A percentile compares a stretch with the other conserved stretches of the same genome.
Conservation (phyloP, 2,113 vertebrate genomes). For the Camelus dromedarius region DNA sequence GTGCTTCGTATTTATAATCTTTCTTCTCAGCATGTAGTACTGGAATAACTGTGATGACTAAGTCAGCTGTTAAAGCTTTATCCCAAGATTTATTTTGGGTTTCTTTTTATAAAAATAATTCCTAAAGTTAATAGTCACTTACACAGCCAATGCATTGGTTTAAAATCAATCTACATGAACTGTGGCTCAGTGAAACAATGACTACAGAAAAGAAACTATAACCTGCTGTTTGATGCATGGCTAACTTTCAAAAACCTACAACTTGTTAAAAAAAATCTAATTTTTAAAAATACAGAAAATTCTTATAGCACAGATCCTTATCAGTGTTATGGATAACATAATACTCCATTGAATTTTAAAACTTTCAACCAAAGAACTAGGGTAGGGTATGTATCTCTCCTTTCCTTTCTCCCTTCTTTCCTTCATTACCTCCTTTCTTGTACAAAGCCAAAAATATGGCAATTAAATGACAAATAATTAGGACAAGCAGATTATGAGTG, state of each 20-base stretch:
- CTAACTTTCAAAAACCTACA: conserved; percentile 40
- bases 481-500: conserved; percentile 43
- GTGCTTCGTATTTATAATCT: conserved; percentile 82
- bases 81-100: conserved; percentile 72
- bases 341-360: background rate
- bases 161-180: conserved; percentile 48
- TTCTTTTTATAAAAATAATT: conserved; percentile 69
- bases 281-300: conserved; percentile 50
- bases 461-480: conserved; percentile 56
- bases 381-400: background rate
- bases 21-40: conserved; percentile 78
- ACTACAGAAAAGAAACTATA: background rate
- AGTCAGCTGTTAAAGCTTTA: conserved; percentile 76
- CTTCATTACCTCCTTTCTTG: background rate
- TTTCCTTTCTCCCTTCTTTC: background rate
- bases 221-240: background rate
- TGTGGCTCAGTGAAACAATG: conserved; percentile 11
- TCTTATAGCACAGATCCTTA: background rate
- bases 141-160: conserved; percentile 59
- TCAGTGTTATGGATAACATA: background rate
- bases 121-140: conserved; percentile 54
- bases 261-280: conserved; percentile 65
- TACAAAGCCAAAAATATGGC: conserved; percentile 11
- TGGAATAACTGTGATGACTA: conserved; percentile 73
- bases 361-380: background rate